Conservation (phyloP, 2,888 invertebrate species). For the Macrophya alboannulata region DNA sequence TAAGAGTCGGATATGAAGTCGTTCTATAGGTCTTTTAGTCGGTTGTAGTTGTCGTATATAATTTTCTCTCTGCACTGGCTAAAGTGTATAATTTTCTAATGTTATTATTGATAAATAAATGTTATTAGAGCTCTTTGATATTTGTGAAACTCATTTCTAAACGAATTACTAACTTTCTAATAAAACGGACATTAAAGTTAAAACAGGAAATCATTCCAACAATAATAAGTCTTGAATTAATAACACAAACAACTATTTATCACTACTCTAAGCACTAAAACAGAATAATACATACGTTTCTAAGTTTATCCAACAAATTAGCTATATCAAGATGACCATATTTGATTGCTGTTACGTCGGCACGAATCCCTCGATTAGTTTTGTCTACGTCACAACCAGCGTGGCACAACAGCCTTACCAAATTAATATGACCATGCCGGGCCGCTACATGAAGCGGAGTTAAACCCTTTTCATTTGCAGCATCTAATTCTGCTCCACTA, state of each 20-base stretch:
- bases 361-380: constrained; percentile 86
- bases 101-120: constrained; percentile 52
- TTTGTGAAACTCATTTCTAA: background rate
- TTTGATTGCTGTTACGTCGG: constrained; percentile 90
- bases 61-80: constrained; percentile 79
- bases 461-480: constrained; percentile 83
- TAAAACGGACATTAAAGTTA: background rate
- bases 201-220: background rate
- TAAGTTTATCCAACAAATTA: constrained; percentile 85
- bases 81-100: constrained; percentile 49
- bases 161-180: background rate
- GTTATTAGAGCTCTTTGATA: background rate
- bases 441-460: constrained; percentile 88
- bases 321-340: constrained; percentile 87
- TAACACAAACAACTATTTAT: background rate
- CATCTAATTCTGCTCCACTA: constrained; percentile 82
- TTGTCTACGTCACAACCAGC: constrained; percentile 87
- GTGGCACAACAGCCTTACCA: constrained; percentile 86
- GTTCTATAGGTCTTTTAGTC: constrained; percentile 82
- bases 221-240: background rate
- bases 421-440: constrained; percentile 86
- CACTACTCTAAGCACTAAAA: background rate
- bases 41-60: constrained; percentile 86
- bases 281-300: constrained; percentile 81
- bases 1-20: constrained; percentile 87